These are phyloP conservation scores for Hydrozoanthus tunicans DNA, from an alignment of 64 coral and sea anemone species.

Conservation along the genomic window DNA sequence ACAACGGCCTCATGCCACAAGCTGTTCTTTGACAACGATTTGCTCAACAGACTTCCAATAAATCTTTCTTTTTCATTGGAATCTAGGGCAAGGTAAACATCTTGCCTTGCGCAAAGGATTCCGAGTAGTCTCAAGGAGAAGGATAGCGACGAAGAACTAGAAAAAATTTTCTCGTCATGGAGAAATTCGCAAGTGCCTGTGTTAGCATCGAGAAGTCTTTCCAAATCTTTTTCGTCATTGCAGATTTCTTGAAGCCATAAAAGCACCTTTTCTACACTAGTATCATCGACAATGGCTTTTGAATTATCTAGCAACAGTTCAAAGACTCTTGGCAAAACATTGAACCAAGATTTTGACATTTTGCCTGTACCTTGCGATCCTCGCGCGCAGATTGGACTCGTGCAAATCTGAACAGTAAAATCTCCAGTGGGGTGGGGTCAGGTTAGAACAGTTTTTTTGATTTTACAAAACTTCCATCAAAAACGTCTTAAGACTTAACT, in stretches of 20 bases:
- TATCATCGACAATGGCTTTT: conserved; percentile 83
- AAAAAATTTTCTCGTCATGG: conserved; percentile 34
- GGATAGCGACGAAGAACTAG: conserved; percentile 4
- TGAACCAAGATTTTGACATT: conserved; percentile 39
- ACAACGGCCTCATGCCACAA: conserved; percentile 9
- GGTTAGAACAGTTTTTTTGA: too few relatives aligned
- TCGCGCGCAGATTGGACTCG: too few relatives aligned
- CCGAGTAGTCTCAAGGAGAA: conserved; percentile 61
- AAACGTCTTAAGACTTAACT: too few relatives aligned
- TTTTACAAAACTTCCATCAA: too few relatives aligned
- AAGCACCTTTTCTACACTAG: conserved; percentile 78
- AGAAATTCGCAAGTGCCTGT: conserved; percentile 58
- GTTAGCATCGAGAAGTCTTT: conserved; percentile 29
- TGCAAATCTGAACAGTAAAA: too few relatives aligned
- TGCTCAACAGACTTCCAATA: background rate
- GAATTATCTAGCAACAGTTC: conserved; percentile 63
- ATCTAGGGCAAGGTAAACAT: background rate
- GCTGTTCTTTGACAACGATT: background rate
- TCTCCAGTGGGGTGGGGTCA: too few relatives aligned
- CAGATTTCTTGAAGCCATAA: conserved; percentile 67
- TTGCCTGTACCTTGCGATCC: background rate
- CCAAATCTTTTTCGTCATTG: conserved; percentile 8
- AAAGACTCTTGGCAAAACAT: conserved; percentile 66
- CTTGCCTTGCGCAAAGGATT: conserved; percentile 19
- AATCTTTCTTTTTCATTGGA: background rate